These are phyloP conservation scores for Nyctereutes procyonoides DNA, from an alignment of 2,113 vertebrate genomes.

Conservation along the genomic window DNA sequence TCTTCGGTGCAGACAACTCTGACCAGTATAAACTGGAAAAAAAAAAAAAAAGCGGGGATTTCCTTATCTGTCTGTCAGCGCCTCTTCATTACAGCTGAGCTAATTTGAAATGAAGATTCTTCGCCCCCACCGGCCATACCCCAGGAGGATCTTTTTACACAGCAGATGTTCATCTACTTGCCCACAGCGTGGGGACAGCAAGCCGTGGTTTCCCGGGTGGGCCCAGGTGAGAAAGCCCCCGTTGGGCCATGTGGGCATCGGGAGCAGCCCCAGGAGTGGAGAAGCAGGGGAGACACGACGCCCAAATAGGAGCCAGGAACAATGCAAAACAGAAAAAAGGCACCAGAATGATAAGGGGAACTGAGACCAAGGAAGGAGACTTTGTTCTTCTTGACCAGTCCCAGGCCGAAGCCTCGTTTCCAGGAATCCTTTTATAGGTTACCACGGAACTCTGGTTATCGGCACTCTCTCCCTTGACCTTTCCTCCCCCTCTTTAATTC, in stretches of 20 bases:
- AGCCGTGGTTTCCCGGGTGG: background rate
- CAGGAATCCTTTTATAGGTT: background rate
- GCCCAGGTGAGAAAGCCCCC: background rate
- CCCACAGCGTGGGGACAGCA: accelerated
- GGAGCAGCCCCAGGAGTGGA: background rate
- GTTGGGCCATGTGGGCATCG: accelerated
- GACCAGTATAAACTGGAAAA: accelerated
- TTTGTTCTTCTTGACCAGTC: too few relatives aligned
- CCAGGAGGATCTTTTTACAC: background rate
- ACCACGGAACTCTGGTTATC: background rate
- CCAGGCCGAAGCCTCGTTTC: background rate
- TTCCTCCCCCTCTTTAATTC: background rate
- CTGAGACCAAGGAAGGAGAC: accelerated
- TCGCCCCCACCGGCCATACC: background rate
- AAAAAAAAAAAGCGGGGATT: background rate
- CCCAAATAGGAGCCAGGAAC: background rate
- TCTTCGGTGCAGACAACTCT: background rate
- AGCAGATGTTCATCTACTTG: background rate
- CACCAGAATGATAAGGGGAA: accelerated
- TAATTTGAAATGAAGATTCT: background rate
- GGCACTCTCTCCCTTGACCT: background rate
- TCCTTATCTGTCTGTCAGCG: background rate
- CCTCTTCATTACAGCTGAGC: background rate
- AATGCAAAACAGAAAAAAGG: accelerated
- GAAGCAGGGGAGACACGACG: accelerated